Evolutionary conservation across 2,113 vertebrate genomes (phyloP).

Genomic region (Platysternon megacephalum): DNA sequence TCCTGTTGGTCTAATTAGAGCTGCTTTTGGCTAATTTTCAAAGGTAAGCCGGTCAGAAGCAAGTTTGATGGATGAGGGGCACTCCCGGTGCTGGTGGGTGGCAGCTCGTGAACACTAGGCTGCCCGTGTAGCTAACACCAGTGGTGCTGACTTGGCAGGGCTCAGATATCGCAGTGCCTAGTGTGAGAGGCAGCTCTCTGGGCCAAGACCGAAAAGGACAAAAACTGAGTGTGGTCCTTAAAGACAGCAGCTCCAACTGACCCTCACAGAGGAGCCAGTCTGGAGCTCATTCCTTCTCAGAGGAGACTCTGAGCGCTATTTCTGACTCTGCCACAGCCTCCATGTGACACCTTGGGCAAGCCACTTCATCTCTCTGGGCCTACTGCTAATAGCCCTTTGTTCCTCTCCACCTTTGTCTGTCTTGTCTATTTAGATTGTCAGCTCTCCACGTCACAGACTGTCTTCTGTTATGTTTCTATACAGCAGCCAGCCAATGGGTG

Average conservation of each 20-base stretch:
- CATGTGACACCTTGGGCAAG: background rate
- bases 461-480: rapidly evolving
- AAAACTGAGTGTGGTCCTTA: background rate
- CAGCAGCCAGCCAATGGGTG: background rate
- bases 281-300: background rate
- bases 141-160: background rate
- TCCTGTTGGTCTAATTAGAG: background rate
- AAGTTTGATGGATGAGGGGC: background rate
- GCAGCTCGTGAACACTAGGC: background rate
- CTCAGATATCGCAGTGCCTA: background rate
- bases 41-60: background rate
- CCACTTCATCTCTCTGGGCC: background rate
- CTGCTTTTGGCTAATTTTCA: background rate
- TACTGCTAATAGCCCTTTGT: background rate
- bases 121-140: background rate
- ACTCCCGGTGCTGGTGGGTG: background rate
- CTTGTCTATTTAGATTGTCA: background rate
- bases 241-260: background rate
- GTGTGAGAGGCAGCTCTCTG: background rate
- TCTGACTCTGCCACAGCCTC: background rate
- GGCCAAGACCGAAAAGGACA: background rate
- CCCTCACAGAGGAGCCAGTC: background rate
- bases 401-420: background rate
- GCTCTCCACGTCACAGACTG: rapidly evolving
- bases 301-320: background rate